Evolutionary conservation across 2,113 vertebrate genomes (phyloP).

Genomic region (Lanius collurio): DNA sequence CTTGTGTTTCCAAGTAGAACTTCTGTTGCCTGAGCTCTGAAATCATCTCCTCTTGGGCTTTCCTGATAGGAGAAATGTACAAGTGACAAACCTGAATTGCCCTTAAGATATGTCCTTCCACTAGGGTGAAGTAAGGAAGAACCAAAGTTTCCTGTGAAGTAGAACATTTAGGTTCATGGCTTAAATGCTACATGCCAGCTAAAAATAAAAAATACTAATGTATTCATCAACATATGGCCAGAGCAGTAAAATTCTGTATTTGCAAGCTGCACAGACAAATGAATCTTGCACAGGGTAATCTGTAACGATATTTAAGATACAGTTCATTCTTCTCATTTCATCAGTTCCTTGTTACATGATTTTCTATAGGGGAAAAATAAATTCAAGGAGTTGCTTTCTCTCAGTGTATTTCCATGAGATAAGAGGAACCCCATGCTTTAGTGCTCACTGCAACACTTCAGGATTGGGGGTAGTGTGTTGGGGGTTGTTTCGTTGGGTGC

Average conservation of each 20-base stretch:
- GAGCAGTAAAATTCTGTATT: not conserved
- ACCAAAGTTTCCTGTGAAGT: not conserved
- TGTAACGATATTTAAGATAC: not conserved
- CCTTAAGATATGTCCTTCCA: not conserved
- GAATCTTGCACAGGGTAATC: not conserved
- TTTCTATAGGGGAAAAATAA: not conserved
- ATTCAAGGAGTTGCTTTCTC: not conserved
- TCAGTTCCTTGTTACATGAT: not conserved
- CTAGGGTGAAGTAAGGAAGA: not conserved
- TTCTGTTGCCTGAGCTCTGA: constrained; percentile 98
- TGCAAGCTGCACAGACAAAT: not conserved
- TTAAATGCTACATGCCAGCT: not conserved
- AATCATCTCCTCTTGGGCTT: constrained; percentile 99
- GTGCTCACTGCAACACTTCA: no score
- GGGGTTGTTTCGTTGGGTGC: not conserved
- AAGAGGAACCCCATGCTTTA: not conserved
- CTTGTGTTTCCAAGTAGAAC: constrained; percentile 98
- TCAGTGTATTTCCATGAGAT: not conserved
- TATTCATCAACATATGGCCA: not conserved
- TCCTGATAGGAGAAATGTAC: constrained; percentile 77
- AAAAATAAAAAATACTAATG: not conserved
- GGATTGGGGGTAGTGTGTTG: not conserved
- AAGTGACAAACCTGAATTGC: not conserved
- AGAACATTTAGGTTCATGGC: not conserved
- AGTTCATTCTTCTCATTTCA: not conserved